A percentile compares a stretch with the other conserved stretches of the same genome.
Conservation (phyloP, 92 coral and sea anemone species). For the Galaxea fascicularis region DNA sequence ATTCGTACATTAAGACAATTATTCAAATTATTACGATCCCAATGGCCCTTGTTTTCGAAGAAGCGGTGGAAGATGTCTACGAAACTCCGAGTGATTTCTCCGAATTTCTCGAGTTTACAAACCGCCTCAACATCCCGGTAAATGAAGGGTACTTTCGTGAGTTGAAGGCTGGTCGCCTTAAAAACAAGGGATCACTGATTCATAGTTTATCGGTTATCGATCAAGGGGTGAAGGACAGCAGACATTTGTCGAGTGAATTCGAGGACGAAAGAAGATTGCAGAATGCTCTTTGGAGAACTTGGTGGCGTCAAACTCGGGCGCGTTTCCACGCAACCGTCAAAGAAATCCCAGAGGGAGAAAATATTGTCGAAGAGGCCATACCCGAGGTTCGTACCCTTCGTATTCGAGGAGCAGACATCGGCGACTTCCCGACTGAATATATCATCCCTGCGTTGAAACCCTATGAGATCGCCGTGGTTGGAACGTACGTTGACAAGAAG, state of each 20-base stretch:
- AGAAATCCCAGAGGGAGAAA: slow-evolving; percentile 49
- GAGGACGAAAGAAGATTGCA: slow-evolving; percentile 80
- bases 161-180: slow-evolving; percentile 46
- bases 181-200: slow-evolving; percentile 16
- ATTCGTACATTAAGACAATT: not conserved
- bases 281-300: slow-evolving; percentile 88
- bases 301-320: slow-evolving; percentile 86
- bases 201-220: slow-evolving; percentile 66
- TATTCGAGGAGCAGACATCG: slow-evolving; percentile 76
- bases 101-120: slow-evolving; percentile 73
- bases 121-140: slow-evolving; percentile 77
- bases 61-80: slow-evolving; percentile 12
- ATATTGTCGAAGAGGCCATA: slow-evolving; percentile 57
- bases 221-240: slow-evolving; percentile 74
- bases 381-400: slow-evolving; percentile 39
- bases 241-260: slow-evolving; percentile 51
- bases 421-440: slow-evolving; percentile 88
- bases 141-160: slow-evolving; percentile 69
- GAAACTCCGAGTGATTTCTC: slow-evolving; percentile 68
- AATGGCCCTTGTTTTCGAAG: slow-evolving; percentile 30
- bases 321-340: slow-evolving; percentile 69
- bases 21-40: not conserved
- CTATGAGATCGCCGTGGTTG: slow-evolving; percentile 91
- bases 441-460: slow-evolving; percentile 65
- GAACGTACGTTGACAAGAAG: slow-evolving; percentile 86